Conservation (phyloP, 2,797 vertebrate species). For the Masticophis lateralis region DNA sequence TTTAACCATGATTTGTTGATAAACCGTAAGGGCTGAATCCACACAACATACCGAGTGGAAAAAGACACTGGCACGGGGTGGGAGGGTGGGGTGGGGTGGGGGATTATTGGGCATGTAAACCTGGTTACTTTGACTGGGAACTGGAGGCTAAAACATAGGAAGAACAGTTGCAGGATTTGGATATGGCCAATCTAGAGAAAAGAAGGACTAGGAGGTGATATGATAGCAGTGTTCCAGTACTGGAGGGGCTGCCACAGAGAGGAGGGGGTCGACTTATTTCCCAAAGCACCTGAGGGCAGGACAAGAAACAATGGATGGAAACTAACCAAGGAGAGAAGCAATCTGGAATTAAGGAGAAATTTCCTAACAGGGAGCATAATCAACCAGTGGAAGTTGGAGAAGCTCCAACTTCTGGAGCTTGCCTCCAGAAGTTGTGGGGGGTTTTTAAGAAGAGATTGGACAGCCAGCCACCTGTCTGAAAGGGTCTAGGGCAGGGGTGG, state of each 20-base stretch:
- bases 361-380: not conserved
- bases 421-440: not conserved
- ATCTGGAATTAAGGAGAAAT: not conserved
- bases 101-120: not conserved
- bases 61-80: not conserved
- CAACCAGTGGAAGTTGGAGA: not conserved
- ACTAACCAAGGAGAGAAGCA: not conserved
- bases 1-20: not conserved
- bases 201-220: not conserved
- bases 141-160: not conserved
- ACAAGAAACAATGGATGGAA: not conserved
- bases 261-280: not conserved
- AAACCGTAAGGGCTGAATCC: not conserved
- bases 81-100: accelerated
- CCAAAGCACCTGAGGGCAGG: not conserved
- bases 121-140: not conserved
- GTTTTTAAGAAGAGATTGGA: not conserved
- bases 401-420: not conserved
- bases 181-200: not conserved
- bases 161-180: not conserved
- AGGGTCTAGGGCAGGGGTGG: too few species aligned
- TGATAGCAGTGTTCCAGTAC: not conserved
- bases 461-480: not conserved
- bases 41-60: not conserved
- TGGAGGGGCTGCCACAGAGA: not conserved